Evolutionary conservation across 2,113 vertebrate genomes (phyloP).

Genomic region (Jaculus jaculus): DNA sequence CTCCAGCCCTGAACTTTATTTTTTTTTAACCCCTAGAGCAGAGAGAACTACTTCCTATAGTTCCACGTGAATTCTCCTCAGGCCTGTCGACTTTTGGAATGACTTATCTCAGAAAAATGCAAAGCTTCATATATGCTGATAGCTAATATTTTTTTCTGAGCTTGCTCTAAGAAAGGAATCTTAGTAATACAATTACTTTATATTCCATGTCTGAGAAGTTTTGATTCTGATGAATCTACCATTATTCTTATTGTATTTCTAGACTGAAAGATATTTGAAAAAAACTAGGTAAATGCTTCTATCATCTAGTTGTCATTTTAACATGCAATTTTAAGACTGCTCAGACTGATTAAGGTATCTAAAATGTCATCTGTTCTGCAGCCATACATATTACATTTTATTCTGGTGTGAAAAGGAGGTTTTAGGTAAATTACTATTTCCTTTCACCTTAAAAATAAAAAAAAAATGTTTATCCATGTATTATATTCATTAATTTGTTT

Average conservation of each 20-base stretch:
- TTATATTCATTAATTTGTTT: conserved; percentile 5
- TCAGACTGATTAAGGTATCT: conserved; percentile 52
- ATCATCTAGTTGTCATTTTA: conserved; percentile 62
- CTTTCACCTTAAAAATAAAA: neutral
- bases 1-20: no score
- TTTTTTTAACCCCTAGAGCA: conserved; percentile 1
- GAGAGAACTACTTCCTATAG: conserved; percentile 72
- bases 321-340: conserved; percentile 65
- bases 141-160: conserved; percentile 73
- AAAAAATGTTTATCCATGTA: neutral
- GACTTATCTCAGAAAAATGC: conserved; percentile 55
- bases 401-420: conserved; percentile 75
- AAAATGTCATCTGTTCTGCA: conserved; percentile 71
- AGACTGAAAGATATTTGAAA: conserved; percentile 49
- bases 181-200: conserved; percentile 70
- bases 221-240: conserved; percentile 67
- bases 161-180: conserved; percentile 59
- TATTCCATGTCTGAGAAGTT: conserved; percentile 72
- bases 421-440: conserved; percentile 45
- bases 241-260: conserved; percentile 55
- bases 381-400: conserved; percentile 65
- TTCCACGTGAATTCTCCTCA: conserved; percentile 75
- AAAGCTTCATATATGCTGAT: conserved; percentile 70
- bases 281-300: conserved; percentile 66
- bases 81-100: conserved; percentile 50